Evolutionary conservation across 30 jellyfish, hydroid and myxozoan species (phyloP).

Genomic region (Chrysaora quinquecirrha): DNA sequence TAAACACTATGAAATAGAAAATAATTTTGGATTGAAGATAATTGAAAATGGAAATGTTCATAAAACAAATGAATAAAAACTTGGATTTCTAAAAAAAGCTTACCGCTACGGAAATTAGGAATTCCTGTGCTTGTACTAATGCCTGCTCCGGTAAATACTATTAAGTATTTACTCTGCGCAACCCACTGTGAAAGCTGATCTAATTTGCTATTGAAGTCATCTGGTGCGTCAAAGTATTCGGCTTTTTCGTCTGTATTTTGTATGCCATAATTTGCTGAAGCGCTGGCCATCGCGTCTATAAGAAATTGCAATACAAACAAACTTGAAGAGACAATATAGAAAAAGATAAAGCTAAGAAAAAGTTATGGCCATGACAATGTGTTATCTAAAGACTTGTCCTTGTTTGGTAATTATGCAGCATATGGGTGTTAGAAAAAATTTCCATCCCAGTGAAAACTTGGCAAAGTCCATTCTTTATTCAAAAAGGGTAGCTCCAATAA

Average conservation of each 20-base stretch:
- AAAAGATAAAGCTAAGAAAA: background rate
- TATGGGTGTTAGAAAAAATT: background rate
- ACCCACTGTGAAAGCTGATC: constrained; percentile 82
- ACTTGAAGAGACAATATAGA: background rate
- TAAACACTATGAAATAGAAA: too few relatives aligned
- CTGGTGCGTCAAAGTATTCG: constrained; percentile 76
- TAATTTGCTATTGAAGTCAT: constrained; percentile 34
- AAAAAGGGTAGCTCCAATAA: constrained; percentile 1
- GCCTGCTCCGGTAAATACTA: constrained; percentile 94
- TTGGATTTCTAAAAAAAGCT: background rate
- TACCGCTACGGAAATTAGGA: constrained; percentile 94
- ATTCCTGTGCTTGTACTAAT: constrained; percentile 93
- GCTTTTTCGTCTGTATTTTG: constrained; percentile 57
- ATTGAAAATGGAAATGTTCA: too few relatives aligned
- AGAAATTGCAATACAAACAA: background rate
- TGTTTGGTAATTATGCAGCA: background rate
- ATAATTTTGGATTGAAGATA: too few relatives aligned
- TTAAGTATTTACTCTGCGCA: constrained; percentile 52
- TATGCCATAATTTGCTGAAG: constrained; percentile 50
- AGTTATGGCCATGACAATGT: background rate
- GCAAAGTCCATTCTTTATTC: background rate
- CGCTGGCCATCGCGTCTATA: constrained; percentile 50
- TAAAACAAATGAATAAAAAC: too few relatives aligned
- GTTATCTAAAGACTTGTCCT: background rate
- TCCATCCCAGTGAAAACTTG: background rate